Base-by-base conservation (phyloP, 2,113 vertebrate species). In the Neoarius graeffei region DNA sequence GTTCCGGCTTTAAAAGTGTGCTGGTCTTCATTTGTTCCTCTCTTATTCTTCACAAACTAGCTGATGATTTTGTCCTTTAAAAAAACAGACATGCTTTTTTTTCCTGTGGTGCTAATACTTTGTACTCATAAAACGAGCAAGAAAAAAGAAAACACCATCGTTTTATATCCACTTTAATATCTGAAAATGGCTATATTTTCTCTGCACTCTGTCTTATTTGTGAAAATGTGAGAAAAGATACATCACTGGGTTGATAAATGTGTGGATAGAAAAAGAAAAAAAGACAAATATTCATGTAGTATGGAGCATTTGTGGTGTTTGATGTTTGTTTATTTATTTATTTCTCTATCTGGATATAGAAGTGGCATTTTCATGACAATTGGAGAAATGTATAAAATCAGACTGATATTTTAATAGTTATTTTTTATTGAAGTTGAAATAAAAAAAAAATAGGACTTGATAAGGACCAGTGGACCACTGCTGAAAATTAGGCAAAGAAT, bases 1-100 rank as follows among this genome's bases (percentile, higher is more conserved):
- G 96, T 96, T 96, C 95, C 95, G 82, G 25, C 17, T 66, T 11
- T 2, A 83, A 60, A 81, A 3, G 6, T 48, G 7, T 66, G 60
- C 11, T 27, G 74, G 56, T 87, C 81, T 17, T 87, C 74, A 59
- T 81, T 27, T 67, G 56, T 80, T 7, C 52, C 23, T 52, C 59
- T 60, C 52, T 86, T 79, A 19, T 69, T 79, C 30, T 35, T 52
- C 27, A 79, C 69, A 88, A 76, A 56, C 87, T 60, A 85, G 66
- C 25, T 42, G 15, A 30, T 42, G 66, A 30, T 52, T 52, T 50
- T 71, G 9, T n/a, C 2, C 15, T 48, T 20, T 20, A 8, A 0
- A 5, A 20, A 42, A 42, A 42, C 42, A 4, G 42, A 42, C 42
- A 42, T 42, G 42, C 42, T 42, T 42, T 42, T 25, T 25, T 13